Evolutionary conservation across 2,113 vertebrate species (phyloP).

Genomic region (Mungos mungo): DNA sequence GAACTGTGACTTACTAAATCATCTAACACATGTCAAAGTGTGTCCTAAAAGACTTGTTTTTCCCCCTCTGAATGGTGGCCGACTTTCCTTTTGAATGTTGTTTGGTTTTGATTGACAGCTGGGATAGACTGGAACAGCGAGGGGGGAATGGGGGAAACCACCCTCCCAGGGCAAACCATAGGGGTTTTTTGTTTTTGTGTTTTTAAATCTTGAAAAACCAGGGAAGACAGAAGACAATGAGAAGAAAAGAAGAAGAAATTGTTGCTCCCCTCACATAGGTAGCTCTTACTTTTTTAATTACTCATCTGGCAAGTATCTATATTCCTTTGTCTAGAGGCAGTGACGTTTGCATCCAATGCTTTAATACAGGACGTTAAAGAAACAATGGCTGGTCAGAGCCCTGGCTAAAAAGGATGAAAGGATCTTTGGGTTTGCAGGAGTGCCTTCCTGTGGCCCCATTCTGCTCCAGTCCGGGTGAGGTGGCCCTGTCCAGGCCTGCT

Average conservation of each 20-base stretch:
- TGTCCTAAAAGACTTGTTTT: neutral
- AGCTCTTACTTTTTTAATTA: neutral
- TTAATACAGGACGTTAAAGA: neutral
- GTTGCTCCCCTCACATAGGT: neutral
- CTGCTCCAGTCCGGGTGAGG: neutral
- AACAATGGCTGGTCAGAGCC: neutral
- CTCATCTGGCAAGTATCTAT: neutral
- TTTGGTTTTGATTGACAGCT: constrained; percentile 2
- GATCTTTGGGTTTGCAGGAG: neutral
- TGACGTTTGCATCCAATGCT: neutral
- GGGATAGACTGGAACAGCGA: neutral
- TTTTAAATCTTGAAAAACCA: neutral
- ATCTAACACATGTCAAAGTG: neutral
- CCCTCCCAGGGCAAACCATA: neutral
- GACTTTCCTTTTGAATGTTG: neutral
- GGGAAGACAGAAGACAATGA: neutral
- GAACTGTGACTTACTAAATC: neutral
- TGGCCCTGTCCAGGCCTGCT: neutral
- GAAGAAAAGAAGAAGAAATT: neutral
- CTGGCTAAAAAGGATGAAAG: neutral
- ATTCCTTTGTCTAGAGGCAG: neutral
- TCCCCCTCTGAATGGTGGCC: neutral
- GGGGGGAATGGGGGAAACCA: neutral
- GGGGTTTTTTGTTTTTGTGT: neutral
- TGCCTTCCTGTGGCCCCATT: neutral